Evolutionary conservation across 1,140 invertebrate genomes (phyloP).

Genomic region (Bilobella aurantiaca): DNA sequence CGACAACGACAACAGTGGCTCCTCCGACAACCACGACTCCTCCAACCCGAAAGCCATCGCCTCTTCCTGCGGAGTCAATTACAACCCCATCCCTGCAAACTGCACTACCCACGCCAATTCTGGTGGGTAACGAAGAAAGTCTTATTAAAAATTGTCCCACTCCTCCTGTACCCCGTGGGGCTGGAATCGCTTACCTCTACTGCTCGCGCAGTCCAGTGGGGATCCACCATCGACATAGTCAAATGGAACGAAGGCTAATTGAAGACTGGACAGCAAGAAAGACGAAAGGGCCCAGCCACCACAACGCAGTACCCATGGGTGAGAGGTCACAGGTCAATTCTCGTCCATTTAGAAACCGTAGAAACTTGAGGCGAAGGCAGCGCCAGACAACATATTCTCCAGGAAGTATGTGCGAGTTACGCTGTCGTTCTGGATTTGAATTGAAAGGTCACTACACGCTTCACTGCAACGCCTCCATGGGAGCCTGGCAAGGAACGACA

Average conservation of each 20-base stretch:
- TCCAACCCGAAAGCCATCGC: not conserved
- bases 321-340: slow-evolving; percentile 1
- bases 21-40: slow-evolving; percentile 1
- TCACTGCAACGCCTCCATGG: slow-evolving; percentile 30
- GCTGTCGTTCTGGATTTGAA: slow-evolving; percentile 29
- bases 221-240: slow-evolving; percentile 33
- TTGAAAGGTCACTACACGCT: slow-evolving; percentile 30
- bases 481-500: slow-evolving; percentile 28
- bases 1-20: slow-evolving; percentile 16
- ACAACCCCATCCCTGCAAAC: too few species aligned
- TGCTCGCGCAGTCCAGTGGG: slow-evolving; percentile 31
- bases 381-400: slow-evolving; percentile 33
- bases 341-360: slow-evolving; percentile 11
- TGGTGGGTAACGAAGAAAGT: slow-evolving; percentile 8
- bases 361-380: slow-evolving; percentile 21
- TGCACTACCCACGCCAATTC: too few species aligned
- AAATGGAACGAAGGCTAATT: slow-evolving; percentile 21
- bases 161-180: slow-evolving; percentile 31
- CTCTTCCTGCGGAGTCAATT: not conserved
- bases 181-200: slow-evolving; percentile 33
- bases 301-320: too few species aligned
- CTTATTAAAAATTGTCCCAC: slow-evolving; percentile 26
- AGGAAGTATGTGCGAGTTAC: slow-evolving; percentile 32
- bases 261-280: slow-evolving; percentile 29
- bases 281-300: slow-evolving; percentile 6